Evolutionary conservation across 2,888 invertebrate species (phyloP), one percentile per base, ranked within the genome.

Genomic region (Dryocosmus kuriphilus): DNA sequence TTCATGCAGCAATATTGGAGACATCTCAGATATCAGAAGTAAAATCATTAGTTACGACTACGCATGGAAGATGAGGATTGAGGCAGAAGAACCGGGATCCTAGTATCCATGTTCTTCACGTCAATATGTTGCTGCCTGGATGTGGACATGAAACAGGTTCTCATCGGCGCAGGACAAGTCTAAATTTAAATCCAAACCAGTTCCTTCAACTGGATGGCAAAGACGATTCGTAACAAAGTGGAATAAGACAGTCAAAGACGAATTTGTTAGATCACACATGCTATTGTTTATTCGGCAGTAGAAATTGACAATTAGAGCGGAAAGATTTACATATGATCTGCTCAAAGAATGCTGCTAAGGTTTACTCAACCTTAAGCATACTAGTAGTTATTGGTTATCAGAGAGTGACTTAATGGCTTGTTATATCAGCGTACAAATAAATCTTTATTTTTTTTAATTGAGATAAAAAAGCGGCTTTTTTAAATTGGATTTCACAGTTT

Each of bases 101-200:
- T 61, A 19, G 67, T 61, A 60, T 75, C 67, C 65, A 67, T 51
- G 78, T 78, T 76, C 61, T 78, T 55, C 76, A 71, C 78, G 71
- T 78, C 81, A 81, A 79, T 79, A 78, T 75, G 80, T 79, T 78
- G 78, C 76, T 79, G 82, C 78, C 80, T 81, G 79, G 77, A 46
- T 80, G 79, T 80, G 82, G 77, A 46, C 81, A 80, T 80, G 82
- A 84, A 86, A 86, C 86, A 86, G 85, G 86, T 86, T 87, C 83
- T 87, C 85, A 84, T 82, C 82, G 85, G 86, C 85, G 85, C 86
- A 86, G 86, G 85, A 83, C 80, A 80, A 78, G 78, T 84, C 80
- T 82, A 82, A 81, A 80, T 81, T 83, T 83, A 84, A 86, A 83
- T 80, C 82, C 78, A 80, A 80, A 81, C 82, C 79, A 81, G 81